Evolutionary conservation across 1,140 invertebrate species (phyloP).

Genomic region (Drosophila kepulauana): DNA sequence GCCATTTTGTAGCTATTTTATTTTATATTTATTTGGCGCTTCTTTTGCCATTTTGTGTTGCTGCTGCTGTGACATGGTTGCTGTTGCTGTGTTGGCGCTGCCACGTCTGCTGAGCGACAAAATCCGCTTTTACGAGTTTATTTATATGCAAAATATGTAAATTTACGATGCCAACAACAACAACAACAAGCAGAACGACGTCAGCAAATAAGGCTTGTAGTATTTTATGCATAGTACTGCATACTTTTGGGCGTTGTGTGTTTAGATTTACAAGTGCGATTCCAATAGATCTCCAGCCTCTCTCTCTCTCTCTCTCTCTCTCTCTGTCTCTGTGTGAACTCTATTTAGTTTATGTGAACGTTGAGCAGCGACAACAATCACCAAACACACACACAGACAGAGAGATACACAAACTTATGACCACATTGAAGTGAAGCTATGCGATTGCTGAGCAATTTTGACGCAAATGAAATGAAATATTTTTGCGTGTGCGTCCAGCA

Average conservation of each 20-base stretch:
- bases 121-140: slow-evolving; percentile 72
- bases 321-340: not conserved
- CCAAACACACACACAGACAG: slow-evolving; percentile 1
- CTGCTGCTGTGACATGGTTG: slow-evolving; percentile 50
- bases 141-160: slow-evolving; percentile 83
- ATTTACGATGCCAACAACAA: slow-evolving; percentile 65
- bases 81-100: slow-evolving; percentile 41
- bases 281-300: slow-evolving; percentile 35
- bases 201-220: slow-evolving; percentile 56
- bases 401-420: not conserved
- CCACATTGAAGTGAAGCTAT: slow-evolving; percentile 5
- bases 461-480: slow-evolving; percentile 51
- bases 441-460: slow-evolving; percentile 26
- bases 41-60: slow-evolving; percentile 77
- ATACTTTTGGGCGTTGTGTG: slow-evolving; percentile 62
- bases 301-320: not conserved
- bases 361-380: slow-evolving; percentile 1
- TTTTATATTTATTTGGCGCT: slow-evolving; percentile 82
- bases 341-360: slow-evolving; percentile 61
- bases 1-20: slow-evolving; percentile 78
- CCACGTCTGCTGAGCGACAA: slow-evolving; percentile 67
- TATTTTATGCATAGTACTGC: slow-evolving; percentile 72
- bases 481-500: slow-evolving; percentile 16
- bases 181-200: slow-evolving; percentile 1
- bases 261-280: slow-evolving; percentile 79